Base-by-base conservation (phyloP, 2,888 invertebrate species). In the Fragum sueziense region DNA sequence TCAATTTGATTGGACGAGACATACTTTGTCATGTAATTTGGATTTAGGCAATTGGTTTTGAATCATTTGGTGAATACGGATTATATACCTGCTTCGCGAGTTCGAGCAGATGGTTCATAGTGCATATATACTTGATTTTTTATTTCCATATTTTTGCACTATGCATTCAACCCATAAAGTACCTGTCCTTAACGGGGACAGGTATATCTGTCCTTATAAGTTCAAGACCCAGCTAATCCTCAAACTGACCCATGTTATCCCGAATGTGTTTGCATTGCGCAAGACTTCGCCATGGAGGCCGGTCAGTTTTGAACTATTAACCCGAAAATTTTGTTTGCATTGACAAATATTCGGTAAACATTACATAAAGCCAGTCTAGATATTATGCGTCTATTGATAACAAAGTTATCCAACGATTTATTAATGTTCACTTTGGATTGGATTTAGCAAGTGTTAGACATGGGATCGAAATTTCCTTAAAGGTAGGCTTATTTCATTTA, bases 291-390 rank as follows among this genome's bases (percentile, higher is more conserved):
- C 41, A 65, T 37, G 41, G n/a, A 41, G 65, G 65, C 14, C 41
- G 4, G 41, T 22, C 4, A 1, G 34, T 61, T 27, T 20, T 65
- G 65, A 65, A 65, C 65, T 65, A 33, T 65, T 65, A 65, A 65
- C 65, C 65, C 33, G 22, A 14, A n/a, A n/a, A 2, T 57, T 65
- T 65, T 65, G 33, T 65, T 65, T 65, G 41, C 65, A 27, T 65
- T 41, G 65, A 65, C 65, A 65, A 65, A 41, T 65, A 65, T 65
- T 65, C 22, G 27, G 65, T 65, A 65, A 65, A 65, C 65, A 65
- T 65, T 65, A 41, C 65, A 41, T 65, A 65, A 65, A 65, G 33
- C 41, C 14, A 34, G 65, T 65, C 37, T 65, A 65, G 65, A 41
- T 65, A n/a, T 65, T 65, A 65, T 65, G 65, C 17, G 41, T 37